Conservation (phyloP, 2,888 invertebrate genomes). For the Lacanobia wlatinum region DNA sequence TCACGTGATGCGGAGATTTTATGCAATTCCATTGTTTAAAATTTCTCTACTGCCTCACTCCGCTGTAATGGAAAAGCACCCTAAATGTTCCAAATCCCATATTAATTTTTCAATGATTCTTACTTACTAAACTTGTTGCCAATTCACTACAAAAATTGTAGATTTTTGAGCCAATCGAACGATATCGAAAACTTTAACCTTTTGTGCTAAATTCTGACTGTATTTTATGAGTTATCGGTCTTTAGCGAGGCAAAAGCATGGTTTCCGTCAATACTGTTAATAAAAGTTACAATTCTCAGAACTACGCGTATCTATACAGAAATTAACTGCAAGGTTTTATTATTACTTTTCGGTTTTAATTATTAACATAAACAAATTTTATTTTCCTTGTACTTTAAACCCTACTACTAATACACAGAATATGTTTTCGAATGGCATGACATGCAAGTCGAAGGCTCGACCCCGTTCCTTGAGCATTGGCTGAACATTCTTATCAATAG, state of each 20-base stretch:
- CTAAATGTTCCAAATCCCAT: no score
- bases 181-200: no score
- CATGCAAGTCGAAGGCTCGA: slow-evolving; percentile 16
- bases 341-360: slow-evolving; percentile 32
- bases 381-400: neutral
- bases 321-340: slow-evolving; percentile 17
- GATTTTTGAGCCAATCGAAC: no score
- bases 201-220: no score
- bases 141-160: no score
- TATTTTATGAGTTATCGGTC: no score
- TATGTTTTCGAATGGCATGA: neutral
- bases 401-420: neutral
- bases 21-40: no score
- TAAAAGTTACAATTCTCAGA: slow-evolving; percentile 23
- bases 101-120: no score
- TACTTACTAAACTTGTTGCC: no score
- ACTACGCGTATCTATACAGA: neutral
- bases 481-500: slow-evolving; percentile 57
- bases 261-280: neutral
- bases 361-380: neutral
- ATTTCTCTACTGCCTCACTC: no score
- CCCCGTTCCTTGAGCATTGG: slow-evolving; percentile 27
- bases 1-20: no score
- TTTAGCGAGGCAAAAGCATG: neutral
- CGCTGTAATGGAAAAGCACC: no score